phyloP scores from a whole-genome alignment of 2,888 invertebrate species.

The Sialis lutaria region DNA sequence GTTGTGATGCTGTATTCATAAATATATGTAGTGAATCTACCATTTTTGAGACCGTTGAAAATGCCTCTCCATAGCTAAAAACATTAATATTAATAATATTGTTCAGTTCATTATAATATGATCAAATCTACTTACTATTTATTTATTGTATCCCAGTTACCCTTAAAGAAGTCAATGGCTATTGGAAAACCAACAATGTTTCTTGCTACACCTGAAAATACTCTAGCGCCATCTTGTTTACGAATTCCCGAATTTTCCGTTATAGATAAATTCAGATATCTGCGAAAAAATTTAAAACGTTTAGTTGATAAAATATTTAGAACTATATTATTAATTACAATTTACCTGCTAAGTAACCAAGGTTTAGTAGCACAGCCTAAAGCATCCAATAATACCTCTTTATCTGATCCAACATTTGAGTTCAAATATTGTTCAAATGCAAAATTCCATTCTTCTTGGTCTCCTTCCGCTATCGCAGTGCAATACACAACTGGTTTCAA shows the following conservation, averaged over 20 bases:
- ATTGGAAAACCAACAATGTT: slow-evolving; percentile 39
- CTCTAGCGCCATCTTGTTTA: slow-evolving; percentile 40
- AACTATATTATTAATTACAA: slow-evolving; percentile 11
- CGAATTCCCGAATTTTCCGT: slow-evolving; percentile 32
- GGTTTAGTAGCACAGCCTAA: slow-evolving; percentile 34
- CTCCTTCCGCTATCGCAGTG: slow-evolving; percentile 42
- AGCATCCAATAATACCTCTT: slow-evolving; percentile 35
- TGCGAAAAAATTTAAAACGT: slow-evolving; percentile 25
- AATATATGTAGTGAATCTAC: slow-evolving; percentile 30
- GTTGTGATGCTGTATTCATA: slow-evolving; percentile 30
- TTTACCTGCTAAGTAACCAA: slow-evolving; percentile 36
- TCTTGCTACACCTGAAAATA: slow-evolving; percentile 36
- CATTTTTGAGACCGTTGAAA: slow-evolving; percentile 33
- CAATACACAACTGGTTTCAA: slow-evolving; percentile 45
- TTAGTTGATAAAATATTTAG: slow-evolving; percentile 17
- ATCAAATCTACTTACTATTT: slow-evolving; percentile 23
- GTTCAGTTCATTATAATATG: neutral
- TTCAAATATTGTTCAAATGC: slow-evolving; percentile 33
- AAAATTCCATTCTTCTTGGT: slow-evolving; percentile 48
- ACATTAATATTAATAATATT: neutral
- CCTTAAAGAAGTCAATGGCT: slow-evolving; percentile 38
- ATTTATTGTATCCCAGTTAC: slow-evolving; percentile 27
- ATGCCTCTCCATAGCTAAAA: slow-evolving; percentile 34
- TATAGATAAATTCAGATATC: slow-evolving; percentile 32
- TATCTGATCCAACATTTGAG: slow-evolving; percentile 38